Base-by-base conservation (phyloP, 2,797 vertebrate species). In the Parambassis ranga region DNA sequence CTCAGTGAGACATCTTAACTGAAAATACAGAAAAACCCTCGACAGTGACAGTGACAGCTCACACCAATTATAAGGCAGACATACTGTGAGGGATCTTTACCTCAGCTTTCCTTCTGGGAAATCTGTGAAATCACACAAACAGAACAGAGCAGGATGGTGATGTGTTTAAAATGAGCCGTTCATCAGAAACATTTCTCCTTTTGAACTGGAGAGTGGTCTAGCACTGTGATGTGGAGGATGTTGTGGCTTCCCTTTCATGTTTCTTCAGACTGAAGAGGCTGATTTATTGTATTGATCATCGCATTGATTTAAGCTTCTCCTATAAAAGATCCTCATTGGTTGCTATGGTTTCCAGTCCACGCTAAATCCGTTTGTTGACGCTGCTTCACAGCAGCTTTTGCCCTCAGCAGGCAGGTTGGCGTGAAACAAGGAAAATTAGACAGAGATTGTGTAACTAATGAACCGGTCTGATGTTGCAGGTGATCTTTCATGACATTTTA, bases 321-420 rank as follows among this genome's bases (percentile, higher is more conserved):
- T 42, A 20, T 23, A 27, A 32, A 26, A 39, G 20, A 49, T 39
- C 19, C 10, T 57, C 14, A 28, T 33, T 38, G 42, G 66, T 81
- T 81, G 69, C 72, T 43, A 74, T 77, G 77, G 77, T 81, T 83
- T 70, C 69, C 33, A 15, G 15, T 58, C 22, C 33, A 51, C 3
- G 4, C 39, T 48, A 58, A 70, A 71, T 70, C 42, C 57, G 56
- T 52, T 24, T 51, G 26, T 15, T 42, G 44, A 23, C 0, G n/a
- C 23, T 30, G 37, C 27, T 23, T 52, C 6, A 0, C 26, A 53
- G 48, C 26, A 9, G 24, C 52, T 23, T 61, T 28, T 16, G 20
- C 44, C 69, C 44, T 23, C 53, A 63, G 32, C 56, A 48, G 44
- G 16, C 35, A 62, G 11, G 26, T 31, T 24, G 36, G 51, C 49